Evolutionary conservation across 2,888 invertebrate species (phyloP), one percentile per base, ranked within the genome.

Genomic region (Cryptocephalus moraei): DNA sequence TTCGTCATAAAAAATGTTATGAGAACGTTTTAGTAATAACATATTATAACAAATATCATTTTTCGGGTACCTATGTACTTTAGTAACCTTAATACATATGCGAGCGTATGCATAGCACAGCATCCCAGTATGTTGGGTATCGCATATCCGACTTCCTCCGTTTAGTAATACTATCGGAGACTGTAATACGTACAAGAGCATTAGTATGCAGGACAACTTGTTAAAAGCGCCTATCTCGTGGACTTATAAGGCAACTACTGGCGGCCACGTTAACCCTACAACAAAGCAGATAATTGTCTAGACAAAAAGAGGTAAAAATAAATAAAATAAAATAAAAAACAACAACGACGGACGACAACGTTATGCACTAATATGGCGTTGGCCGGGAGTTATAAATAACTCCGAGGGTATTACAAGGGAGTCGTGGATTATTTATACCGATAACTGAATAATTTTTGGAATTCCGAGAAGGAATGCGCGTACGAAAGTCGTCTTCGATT

Each of bases 131-230:
- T 6, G 3, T 6, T 22, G 22, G n/a, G 22, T 22, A 22, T 22
- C 2, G 6, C 22, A 22, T 22, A 22, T 22, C 22, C 22, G 6
- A 22, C 22, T 22, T 22, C 22, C 22, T 22, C 22, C 22, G 22
- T 22, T 22, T 22, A 22, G 22, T 22, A 22, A 22, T 22, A 22
- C 22, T 22, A 22, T 22, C 22, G 2, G 22, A 22, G 22, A 22
- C 22, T 22, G 6, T 22, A 22, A 22, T 22, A 22, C 22, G 6
- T 22, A 22, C 22, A 22, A 42, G 46, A 40, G 33, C 44, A 49
- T 52, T 49, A 50, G 49, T 52, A 52, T 52, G 49, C 49, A 38
- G 46, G 49, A 47, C 49, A 41, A 44, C 49, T 43, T 50, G 48
- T 52, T 50, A 48, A 43, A 41, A 43, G 46, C 52, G 48, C 48